Evolutionary conservation across 2,113 vertebrate genomes (phyloP), one percentile per base, ranked within the genome.

Genomic region (Pelmatolapia mariae): DNA sequence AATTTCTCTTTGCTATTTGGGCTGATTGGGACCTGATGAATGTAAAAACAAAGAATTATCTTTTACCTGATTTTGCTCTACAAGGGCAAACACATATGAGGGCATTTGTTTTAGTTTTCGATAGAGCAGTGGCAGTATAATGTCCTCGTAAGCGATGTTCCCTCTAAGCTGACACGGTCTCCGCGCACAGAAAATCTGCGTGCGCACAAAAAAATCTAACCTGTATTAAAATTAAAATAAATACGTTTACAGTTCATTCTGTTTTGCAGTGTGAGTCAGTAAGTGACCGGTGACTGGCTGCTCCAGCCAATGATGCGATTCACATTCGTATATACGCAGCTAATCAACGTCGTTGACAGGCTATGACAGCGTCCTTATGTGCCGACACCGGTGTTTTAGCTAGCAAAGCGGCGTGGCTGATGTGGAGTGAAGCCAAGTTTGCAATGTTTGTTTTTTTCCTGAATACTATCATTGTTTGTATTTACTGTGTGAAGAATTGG

Each of bases 321-420:
- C 52, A 22, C 52, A 56, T 56, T 56, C 0, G 11, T 26, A 56
- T 8, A 8, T 5, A 56, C 0, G 2, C 22, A 26, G 53, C 53
- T 56, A 24, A 56, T 56, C n/a, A 56, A 2, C 0, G 0, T 56
- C 0, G 11, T 5, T 24, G 53, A 24, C 53, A 24, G 1, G 53
- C 11, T 56, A 24, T 56, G 53, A 56, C 53, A 56, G 53, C 22
- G 6, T 56, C 53, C 53, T 56, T 56, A 56, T 26, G 53, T 13
- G 53, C 1, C 2, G 22, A 26, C 53, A 56, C 11, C 4, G 0
- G 53, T 56, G 22, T 56, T 56, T 56, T 56, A 56, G 3, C 53
- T 3, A 24, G 22, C 2, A 56, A 56, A 56, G 53, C 22, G 0
- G 26, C 26, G 26, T 26, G 26, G 22, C 53, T 13, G 53, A 26